A percentile compares a stretch with the other conserved stretches of the same genome.
Conservation (phyloP, 2,888 invertebrate species). For the Lasioglossum zephyrum region DNA sequence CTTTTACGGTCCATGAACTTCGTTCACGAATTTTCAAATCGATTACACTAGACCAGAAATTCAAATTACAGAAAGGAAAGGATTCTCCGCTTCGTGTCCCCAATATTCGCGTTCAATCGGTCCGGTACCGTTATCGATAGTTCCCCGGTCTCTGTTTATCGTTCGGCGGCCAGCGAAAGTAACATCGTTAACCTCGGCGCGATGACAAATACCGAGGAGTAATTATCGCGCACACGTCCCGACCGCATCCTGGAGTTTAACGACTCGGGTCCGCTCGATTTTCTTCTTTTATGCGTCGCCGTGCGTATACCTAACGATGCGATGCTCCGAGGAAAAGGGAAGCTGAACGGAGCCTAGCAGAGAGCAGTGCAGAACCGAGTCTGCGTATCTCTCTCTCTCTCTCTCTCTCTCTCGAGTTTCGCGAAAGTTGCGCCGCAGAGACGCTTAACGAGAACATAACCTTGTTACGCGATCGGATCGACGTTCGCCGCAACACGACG, state of each 20-base stretch:
- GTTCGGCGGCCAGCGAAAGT: slow-evolving; percentile 42
- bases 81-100: background rate
- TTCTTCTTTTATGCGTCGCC: slow-evolving; percentile 32
- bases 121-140: background rate
- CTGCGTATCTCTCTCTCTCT: slow-evolving; percentile 15
- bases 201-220: slow-evolving; percentile 65
- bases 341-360: background rate
- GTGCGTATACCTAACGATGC: slow-evolving; percentile 5
- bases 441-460: slow-evolving; percentile 55
- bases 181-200: slow-evolving; percentile 58
- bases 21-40: background rate
- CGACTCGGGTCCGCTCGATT: slow-evolving; percentile 34
- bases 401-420: slow-evolving; percentile 44
- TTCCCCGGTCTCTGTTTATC: background rate
- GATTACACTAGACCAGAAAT: background rate
- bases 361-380: background rate
- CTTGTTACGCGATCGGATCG: slow-evolving; percentile 57
- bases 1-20: background rate
- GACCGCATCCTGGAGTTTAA: slow-evolving; percentile 43
- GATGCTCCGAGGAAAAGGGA: background rate
- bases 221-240: slow-evolving; percentile 60
- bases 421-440: slow-evolving; percentile 52
- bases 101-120: background rate
- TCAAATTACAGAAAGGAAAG: background rate
- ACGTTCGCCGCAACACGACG: slow-evolving; percentile 54